A percentile compares a stretch with the other conserved stretches of the same genome.
These are phyloP conservation scores for Camponotus vicinus DNA, from an alignment of 1,140 invertebrate genomes.

Conservation along the genomic window DNA sequence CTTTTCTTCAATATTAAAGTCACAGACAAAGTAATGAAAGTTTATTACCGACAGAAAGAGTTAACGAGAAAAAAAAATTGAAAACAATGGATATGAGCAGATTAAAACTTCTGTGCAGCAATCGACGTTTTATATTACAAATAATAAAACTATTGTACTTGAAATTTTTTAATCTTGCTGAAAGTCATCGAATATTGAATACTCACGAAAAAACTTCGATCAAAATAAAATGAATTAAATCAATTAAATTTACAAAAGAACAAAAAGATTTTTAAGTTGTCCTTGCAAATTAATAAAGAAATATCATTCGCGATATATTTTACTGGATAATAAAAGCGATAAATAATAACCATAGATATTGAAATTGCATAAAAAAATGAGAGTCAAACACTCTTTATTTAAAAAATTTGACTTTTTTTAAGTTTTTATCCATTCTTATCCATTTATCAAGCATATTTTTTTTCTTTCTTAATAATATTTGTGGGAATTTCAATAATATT, in stretches of 20 bases:
- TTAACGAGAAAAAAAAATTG: constrained; percentile 1
- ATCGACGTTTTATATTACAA: constrained; percentile 26
- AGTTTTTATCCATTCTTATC: not conserved
- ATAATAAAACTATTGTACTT: constrained; percentile 12
- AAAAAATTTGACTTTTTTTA: not conserved
- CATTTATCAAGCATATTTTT: not conserved
- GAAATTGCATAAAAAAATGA: not conserved
- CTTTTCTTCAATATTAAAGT: constrained; percentile 18
- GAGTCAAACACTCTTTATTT: not conserved
- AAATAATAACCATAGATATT: not conserved
- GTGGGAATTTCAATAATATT: not conserved
- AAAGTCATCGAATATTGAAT: not conserved
- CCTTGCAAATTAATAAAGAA: not conserved
- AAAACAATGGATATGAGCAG: not conserved
- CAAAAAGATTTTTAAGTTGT: constrained; percentile 27
- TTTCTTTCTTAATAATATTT: not conserved
- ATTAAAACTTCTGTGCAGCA: constrained; percentile 24
- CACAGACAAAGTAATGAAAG: constrained; percentile 38
- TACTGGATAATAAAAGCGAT: constrained; percentile 5
- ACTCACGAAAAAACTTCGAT: constrained; percentile 14
- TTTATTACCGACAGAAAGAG: constrained; percentile 1
- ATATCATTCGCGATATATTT: not conserved
- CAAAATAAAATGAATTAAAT: constrained; percentile 7
- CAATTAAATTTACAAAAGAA: not conserved
- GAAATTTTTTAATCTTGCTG: constrained; percentile 7